Conservation (phyloP, 1,140 invertebrate genomes). For the Ostrea denselamellosa region DNA sequence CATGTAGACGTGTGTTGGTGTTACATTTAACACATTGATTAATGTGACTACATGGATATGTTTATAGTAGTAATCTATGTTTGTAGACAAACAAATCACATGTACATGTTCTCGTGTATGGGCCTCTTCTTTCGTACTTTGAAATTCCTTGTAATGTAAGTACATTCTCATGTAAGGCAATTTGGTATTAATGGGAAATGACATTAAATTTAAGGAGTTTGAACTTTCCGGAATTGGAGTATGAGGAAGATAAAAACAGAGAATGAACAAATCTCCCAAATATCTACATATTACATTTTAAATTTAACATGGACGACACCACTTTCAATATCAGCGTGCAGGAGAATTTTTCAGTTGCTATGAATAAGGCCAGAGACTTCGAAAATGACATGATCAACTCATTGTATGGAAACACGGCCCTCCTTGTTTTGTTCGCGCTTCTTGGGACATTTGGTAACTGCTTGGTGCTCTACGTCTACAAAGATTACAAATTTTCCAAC, state of each 20-base stretch:
- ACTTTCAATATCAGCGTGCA: not conserved
- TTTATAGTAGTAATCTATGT: too few relatives aligned
- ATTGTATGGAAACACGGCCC: not conserved
- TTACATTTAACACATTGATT: too few relatives aligned
- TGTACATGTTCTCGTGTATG: not conserved
- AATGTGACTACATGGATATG: too few relatives aligned
- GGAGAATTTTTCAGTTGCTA: not conserved
- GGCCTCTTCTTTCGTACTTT: not conserved
- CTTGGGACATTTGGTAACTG: not conserved
- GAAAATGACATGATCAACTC: not conserved
- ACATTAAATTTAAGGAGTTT: not conserved
- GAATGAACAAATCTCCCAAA: not conserved
- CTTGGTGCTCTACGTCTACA: conserved; percentile 9
- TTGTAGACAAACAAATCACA: not conserved
- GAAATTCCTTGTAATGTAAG: too few relatives aligned
- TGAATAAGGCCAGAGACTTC: not conserved
- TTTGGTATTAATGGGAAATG: too few relatives aligned
- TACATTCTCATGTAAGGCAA: too few relatives aligned
- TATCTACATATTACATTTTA: too few relatives aligned
- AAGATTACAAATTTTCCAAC: conserved; percentile 26
- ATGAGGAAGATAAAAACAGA: not conserved
- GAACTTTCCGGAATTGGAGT: not conserved
- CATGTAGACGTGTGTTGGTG: too few relatives aligned
- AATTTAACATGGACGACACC: not conserved
- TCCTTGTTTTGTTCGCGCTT: not conserved